Percentiles rank a stretch among this genome's conserved stretches.
Conservation (phyloP, 2,113 vertebrate species). For the Cercopithecus mona region DNA sequence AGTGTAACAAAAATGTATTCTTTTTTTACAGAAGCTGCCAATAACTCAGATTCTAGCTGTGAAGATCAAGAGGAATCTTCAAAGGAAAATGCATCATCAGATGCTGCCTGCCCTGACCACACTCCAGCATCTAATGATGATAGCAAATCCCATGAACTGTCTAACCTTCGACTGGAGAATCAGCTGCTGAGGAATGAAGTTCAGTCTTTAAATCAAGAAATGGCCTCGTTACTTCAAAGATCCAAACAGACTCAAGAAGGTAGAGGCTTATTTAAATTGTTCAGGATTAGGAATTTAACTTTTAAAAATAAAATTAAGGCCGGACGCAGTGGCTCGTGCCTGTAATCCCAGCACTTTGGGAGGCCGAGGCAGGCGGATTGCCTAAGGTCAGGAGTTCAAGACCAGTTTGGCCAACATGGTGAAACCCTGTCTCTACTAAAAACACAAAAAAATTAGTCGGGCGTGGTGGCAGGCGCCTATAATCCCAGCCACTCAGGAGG, state of each 20-base stretch:
- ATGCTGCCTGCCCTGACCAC: conserved; percentile 73
- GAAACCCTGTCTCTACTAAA: too few relatives aligned
- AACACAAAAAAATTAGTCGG: too few relatives aligned
- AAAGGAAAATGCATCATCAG: conserved; percentile 68
- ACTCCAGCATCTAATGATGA: conserved; percentile 69
- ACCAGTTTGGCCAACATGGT: too few relatives aligned
- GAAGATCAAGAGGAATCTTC: conserved; percentile 77
- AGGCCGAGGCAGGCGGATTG: too few relatives aligned
- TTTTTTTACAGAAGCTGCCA: conserved; percentile 83
- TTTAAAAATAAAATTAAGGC: background rate
- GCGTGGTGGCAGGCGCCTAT: too few relatives aligned
- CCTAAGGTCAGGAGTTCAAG: too few relatives aligned
- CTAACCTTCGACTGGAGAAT: conserved; percentile 97
- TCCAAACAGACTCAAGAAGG: conserved; percentile 96
- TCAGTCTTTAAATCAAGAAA: conserved; percentile 97
- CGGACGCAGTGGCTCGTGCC: too few relatives aligned
- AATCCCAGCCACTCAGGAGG: too few relatives aligned
- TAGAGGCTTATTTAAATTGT: conserved; percentile 65
- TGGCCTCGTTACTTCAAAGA: conserved; percentile 95
- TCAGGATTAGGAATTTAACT: background rate
- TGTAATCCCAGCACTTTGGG: too few relatives aligned
- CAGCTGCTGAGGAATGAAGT: conserved; percentile 96
- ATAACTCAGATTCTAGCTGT: conserved; percentile 87
- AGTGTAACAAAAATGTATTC: background rate
- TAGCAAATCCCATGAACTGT: conserved; percentile 90